phyloP scores from a whole-genome alignment of 2,888 invertebrate genomes.

The Tortricodes alternella region DNA sequence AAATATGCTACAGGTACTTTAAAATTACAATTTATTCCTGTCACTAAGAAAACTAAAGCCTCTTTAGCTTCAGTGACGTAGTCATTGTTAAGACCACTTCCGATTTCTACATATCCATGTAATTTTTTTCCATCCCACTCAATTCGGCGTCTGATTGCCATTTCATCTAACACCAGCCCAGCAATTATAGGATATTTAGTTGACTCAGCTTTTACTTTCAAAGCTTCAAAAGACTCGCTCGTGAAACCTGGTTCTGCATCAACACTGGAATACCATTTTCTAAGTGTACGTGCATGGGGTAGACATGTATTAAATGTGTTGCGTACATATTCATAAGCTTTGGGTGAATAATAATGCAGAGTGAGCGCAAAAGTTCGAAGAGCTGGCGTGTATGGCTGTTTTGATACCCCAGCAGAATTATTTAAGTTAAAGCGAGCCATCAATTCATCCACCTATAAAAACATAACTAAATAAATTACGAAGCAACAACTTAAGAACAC shows the following conservation, averaged over 20 bases:
- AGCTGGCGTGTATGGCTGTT: background rate
- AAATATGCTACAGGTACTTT: slow-evolving; percentile 30
- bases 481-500: too few species aligned
- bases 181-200: slow-evolving; percentile 2
- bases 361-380: slow-evolving; percentile 15
- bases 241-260: slow-evolving; percentile 28
- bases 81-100: slow-evolving; percentile 22
- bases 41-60: slow-evolving; percentile 25
- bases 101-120: slow-evolving; percentile 32
- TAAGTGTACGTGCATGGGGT: slow-evolving; percentile 1
- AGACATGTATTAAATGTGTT: background rate
- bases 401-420: background rate
- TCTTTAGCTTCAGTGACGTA: background rate
- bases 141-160: slow-evolving; percentile 33
- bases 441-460: background rate
- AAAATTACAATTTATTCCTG: slow-evolving; percentile 21
- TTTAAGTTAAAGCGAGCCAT: background rate
- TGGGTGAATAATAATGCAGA: slow-evolving; percentile 23
- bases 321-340: slow-evolving; percentile 31
- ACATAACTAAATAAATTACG: background rate
- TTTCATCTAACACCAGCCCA: slow-evolving; percentile 33
- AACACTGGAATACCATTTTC: slow-evolving; percentile 19
- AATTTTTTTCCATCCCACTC: slow-evolving; percentile 34
- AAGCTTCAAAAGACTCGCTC: slow-evolving; percentile 22
- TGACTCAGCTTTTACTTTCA: slow-evolving; percentile 19